Evolutionary conservation across 2,888 invertebrate genomes (phyloP), one percentile per base, ranked within the genome.

Genomic region (Griposia aprilina): DNA sequence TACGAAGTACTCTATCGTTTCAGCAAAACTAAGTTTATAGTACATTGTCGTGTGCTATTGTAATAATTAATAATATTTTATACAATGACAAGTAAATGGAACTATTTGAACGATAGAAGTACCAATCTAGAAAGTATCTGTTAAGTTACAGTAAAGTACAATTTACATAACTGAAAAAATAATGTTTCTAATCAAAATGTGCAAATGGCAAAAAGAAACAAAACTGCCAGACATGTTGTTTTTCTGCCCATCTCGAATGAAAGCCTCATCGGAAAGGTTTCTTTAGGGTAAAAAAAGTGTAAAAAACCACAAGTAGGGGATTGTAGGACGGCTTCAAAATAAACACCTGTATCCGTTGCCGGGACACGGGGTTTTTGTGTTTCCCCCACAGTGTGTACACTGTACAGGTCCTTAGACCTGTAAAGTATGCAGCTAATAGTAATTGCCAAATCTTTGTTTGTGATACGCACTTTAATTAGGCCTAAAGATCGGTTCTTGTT

Each of bases 261-360:
- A 83, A 83, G 76, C 72, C 66, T 71, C 77, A 80, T 78, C 71
- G 69, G 65, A 88, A 91, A 89, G 89, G 88, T 89, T 91, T 90
- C 90, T 82, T 81, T 84, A 66, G 73, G 82, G 76, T 78, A 86
- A 91, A 92, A 92, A 92, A 90, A 87, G 81, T 81, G 71, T 84
- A 91, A 92, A 93, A 92, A 90, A 84, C 81, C 82, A 88, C 89
- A 89, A 90, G 90, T 87, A 90, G 88, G 90, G 93, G 93, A 93
- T 94, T 92, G 91, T 91, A 92, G 92, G 90, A 92, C 92, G 92
- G 92, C 91, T 89, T 86, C 90, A 88, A 90, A 90, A 90, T 90
- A 90, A 91, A 91, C 95, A 95, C 94, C 95, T 96, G 96, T 95
- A 95, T 95, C 95, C 95, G 94, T 90, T 91, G 89, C 82, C 81